A percentile compares a stretch with the other conserved stretches of the same genome.
phyloP scores from a whole-genome alignment of 2,888 invertebrate genomes.

The Drosophila atripex region DNA sequence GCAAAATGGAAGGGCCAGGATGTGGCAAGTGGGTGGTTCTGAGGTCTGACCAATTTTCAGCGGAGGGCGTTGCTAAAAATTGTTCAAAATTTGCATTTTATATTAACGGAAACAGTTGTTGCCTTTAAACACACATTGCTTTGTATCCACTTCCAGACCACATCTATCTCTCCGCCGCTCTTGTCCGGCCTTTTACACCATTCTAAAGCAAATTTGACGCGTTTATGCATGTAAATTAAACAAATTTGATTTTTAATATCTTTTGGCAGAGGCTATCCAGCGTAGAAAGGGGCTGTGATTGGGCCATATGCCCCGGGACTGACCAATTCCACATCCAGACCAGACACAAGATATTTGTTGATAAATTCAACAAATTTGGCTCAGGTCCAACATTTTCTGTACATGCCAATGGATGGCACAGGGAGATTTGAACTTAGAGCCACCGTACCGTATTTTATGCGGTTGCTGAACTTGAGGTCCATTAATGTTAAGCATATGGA shows the following conservation, averaged over 20 bases:
- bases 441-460: conserved; percentile 52
- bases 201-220: conserved; percentile 77
- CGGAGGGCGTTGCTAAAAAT: conserved; percentile 66
- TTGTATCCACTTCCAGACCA: conserved; percentile 3
- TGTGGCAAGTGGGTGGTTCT: neutral
- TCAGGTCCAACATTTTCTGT: neutral
- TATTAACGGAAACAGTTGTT: conserved; percentile 81
- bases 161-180: neutral
- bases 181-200: conserved; percentile 64
- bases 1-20: conserved; percentile 21
- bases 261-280: conserved; percentile 60
- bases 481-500: conserved; percentile 51
- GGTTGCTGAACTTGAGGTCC: conserved; percentile 45
- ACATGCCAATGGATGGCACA: conserved; percentile 23
- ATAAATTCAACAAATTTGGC: conserved; percentile 35
- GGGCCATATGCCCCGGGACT: conserved; percentile 49
- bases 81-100: conserved; percentile 79
- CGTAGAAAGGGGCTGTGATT: conserved; percentile 26
- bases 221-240: conserved; percentile 80
- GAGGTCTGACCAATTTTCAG: conserved; percentile 47
- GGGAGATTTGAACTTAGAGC: conserved; percentile 21
- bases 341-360: too few species aligned
- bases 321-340: neutral
- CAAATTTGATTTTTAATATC: conserved; percentile 80
- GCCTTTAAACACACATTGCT: conserved; percentile 69